A percentile compares a stretch with the other conserved stretches of the same genome.
phyloP scores from a whole-genome alignment of 1,140 invertebrate genomes.

The Platyscapa corneri region DNA sequence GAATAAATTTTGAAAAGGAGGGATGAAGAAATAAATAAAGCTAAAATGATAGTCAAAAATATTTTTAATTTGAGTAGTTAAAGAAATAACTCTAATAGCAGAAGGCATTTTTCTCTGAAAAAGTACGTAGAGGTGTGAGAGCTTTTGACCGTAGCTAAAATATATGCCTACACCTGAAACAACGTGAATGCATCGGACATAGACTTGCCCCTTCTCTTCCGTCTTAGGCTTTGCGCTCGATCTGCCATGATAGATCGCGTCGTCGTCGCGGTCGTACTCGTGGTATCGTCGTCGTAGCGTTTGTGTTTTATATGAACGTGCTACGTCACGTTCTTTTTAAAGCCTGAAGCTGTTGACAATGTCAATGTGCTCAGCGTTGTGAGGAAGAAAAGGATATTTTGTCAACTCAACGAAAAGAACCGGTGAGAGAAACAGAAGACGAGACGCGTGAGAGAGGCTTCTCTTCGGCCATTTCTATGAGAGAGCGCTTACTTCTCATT shows the following conservation, averaged over 20 bases:
- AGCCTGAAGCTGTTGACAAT: background rate
- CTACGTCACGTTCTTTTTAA: background rate
- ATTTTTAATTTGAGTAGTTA: too few species aligned
- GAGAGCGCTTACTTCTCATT: constrained; percentile 12
- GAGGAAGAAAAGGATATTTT: too few species aligned
- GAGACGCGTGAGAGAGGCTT: constrained; percentile 10
- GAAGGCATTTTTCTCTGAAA: background rate
- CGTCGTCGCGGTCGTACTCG: constrained; percentile 23
- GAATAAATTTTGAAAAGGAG: too few species aligned
- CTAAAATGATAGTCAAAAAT: background rate
- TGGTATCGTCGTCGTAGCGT: background rate
- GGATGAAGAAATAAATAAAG: too few species aligned
- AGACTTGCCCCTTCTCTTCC: background rate
- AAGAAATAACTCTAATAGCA: background rate
- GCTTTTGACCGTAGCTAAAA: too few species aligned
- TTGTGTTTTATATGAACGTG: background rate
- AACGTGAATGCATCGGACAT: background rate
- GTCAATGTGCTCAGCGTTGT: background rate
- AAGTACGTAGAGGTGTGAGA: background rate
- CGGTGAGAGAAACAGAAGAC: constrained; percentile 16
- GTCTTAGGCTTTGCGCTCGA: background rate
- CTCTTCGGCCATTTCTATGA: constrained; percentile 48
- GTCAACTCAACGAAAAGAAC: background rate
- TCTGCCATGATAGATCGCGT: constrained; percentile 52
- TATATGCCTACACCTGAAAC: background rate